A percentile compares a stretch with the other conserved stretches of the same genome.
These are phyloP conservation scores for Acanthurus leucopareius DNA, from an alignment of 2,797 vertebrate species.

Conservation along the genomic window DNA sequence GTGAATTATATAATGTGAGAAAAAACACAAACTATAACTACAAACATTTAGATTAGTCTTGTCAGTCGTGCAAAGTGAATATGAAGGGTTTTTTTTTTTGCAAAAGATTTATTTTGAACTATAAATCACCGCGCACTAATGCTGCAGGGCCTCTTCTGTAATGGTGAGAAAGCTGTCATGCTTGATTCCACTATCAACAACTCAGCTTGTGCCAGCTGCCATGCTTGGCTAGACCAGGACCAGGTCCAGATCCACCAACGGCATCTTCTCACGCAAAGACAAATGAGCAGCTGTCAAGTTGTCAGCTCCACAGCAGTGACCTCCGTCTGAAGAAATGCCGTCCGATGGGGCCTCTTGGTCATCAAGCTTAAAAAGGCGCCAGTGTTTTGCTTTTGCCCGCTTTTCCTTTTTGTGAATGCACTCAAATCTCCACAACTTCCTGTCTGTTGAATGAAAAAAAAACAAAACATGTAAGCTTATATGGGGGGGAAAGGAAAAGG, in stretches of 20 bases:
- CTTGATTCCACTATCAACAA: conserved; percentile 69
- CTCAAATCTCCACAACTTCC: conserved; percentile 60
- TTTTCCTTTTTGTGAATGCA: conserved; percentile 57
- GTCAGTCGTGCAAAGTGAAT: conserved; percentile 11
- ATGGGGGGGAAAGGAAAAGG: conserved; percentile 16
- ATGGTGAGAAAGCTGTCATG: conserved; percentile 52
- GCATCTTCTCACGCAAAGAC: conserved; percentile 83
- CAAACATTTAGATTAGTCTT: neutral
- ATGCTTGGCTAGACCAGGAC: conserved; percentile 60
- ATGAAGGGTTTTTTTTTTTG: conserved; percentile 1
- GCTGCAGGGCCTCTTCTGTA: conserved; percentile 17
- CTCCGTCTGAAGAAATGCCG: conserved; percentile 59
- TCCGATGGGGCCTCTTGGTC: conserved; percentile 62
- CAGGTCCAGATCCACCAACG: conserved; percentile 66
- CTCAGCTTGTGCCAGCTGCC: conserved; percentile 66
- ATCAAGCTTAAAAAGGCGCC: conserved; percentile 53
- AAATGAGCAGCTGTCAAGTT: conserved; percentile 80
- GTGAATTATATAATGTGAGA: neutral
- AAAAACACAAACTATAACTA: neutral
- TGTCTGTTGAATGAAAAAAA: conserved; percentile 52
- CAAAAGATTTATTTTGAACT: conserved; percentile 1
- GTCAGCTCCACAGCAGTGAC: conserved; percentile 61
- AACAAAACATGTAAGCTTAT: conserved; percentile 25
- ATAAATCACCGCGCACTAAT: conserved; percentile 10
- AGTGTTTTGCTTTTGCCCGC: conserved; percentile 58